Conservation (phyloP, 1,140 invertebrate species). For the Monochamus saltuarius region DNA sequence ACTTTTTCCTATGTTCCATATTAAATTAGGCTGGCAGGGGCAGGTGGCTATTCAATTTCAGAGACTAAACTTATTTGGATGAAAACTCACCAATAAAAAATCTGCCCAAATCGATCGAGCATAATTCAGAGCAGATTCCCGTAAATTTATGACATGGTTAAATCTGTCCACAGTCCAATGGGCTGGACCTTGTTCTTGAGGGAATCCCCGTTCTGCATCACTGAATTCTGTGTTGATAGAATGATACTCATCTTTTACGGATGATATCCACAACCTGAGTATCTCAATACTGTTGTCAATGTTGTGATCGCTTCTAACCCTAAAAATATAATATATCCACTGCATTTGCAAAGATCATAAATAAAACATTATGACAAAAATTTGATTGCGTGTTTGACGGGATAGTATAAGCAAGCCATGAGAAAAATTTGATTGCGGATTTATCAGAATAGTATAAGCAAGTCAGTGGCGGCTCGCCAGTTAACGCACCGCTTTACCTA, state of each 20-base stretch:
- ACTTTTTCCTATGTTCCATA: too few relatives aligned
- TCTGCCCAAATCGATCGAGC: constrained; percentile 80
- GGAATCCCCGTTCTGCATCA: constrained; percentile 53
- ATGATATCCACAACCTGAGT: constrained; percentile 71
- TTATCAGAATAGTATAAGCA: too few relatives aligned
- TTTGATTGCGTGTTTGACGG: neutral
- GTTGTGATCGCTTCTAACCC: constrained; percentile 89
- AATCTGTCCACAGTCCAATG: constrained; percentile 80
- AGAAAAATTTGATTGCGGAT: neutral
- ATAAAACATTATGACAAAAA: neutral
- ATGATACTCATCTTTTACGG: constrained; percentile 69
- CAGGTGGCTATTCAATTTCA: too few relatives aligned
- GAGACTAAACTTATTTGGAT: neutral
- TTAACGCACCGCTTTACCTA: neutral
- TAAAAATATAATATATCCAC: constrained; percentile 51
- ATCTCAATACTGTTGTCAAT: constrained; percentile 74
- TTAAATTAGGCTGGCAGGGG: too few relatives aligned
- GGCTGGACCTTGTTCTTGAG: constrained; percentile 63
- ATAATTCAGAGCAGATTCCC: constrained; percentile 75
- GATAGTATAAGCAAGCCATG: neutral
- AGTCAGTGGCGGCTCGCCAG: neutral
- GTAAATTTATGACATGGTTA: constrained; percentile 75
- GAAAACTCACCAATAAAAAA: constrained; percentile 70
- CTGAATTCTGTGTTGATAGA: constrained; percentile 65
- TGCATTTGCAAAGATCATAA: neutral